phyloP scores from a whole-genome alignment of 2,888 invertebrate species.

The Drosophila buzzatii region DNA sequence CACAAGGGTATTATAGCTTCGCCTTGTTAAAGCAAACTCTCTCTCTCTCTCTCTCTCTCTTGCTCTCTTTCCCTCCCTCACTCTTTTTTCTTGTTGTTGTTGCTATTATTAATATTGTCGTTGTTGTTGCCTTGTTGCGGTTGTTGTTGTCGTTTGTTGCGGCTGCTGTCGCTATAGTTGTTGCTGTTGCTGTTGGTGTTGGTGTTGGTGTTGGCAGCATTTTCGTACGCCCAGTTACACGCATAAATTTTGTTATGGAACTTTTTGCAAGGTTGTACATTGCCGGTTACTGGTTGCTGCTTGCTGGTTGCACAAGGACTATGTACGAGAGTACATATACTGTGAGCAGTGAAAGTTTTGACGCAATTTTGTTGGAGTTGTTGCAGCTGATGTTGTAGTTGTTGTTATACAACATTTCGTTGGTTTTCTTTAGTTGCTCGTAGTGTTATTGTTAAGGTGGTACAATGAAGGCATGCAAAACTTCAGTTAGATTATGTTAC shows the following conservation, averaged over 20 bases:
- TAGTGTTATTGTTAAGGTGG: slow-evolving; percentile 57
- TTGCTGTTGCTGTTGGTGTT: slow-evolving; percentile 13
- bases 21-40: background rate
- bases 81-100: background rate
- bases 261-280: slow-evolving; percentile 64
- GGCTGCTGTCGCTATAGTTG: slow-evolving; percentile 8
- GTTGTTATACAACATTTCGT: slow-evolving; percentile 30
- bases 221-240: slow-evolving; percentile 75
- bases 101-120: slow-evolving; percentile 17
- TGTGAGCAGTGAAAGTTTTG: slow-evolving; percentile 53
- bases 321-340: slow-evolving; percentile 13
- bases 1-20: slow-evolving; percentile 8
- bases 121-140: slow-evolving; percentile 19
- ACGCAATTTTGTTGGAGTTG: slow-evolving; percentile 41
- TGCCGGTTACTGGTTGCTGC: slow-evolving; percentile 21
- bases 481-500: slow-evolving; percentile 61
- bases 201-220: slow-evolving; percentile 39
- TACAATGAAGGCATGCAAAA: slow-evolving; percentile 56
- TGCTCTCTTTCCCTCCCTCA: too few species aligned
- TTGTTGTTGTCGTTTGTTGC: slow-evolving; percentile 19
- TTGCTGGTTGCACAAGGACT: slow-evolving; percentile 40
- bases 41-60: background rate
- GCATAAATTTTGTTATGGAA: slow-evolving; percentile 76
- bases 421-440: slow-evolving; percentile 53
- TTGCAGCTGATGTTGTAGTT: slow-evolving; percentile 11